A percentile compares a stretch with the other conserved stretches of the same genome.
Evolutionary conservation across 1,140 invertebrate species (phyloP).

Genomic region (Trichoplusia ni): DNA sequence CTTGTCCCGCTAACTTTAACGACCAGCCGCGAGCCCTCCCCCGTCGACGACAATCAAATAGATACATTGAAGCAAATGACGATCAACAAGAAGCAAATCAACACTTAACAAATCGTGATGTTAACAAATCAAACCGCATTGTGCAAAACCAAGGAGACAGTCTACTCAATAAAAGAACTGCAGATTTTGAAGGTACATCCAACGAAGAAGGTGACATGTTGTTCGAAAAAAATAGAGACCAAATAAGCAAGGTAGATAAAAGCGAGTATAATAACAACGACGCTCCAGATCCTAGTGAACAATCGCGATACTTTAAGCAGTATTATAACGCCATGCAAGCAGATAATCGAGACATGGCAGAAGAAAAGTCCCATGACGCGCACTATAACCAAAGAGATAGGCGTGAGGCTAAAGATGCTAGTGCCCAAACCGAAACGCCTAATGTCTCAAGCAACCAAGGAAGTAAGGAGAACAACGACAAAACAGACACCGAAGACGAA

Average conservation of each 20-base stretch:
- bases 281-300: constrained; percentile 28
- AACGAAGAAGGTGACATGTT: constrained; percentile 39
- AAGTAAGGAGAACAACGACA: constrained; percentile 31
- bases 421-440: constrained; percentile 32
- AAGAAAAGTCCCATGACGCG: constrained; percentile 23
- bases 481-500: constrained; percentile 49
- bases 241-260: constrained; percentile 35
- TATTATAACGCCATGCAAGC: constrained; percentile 34
- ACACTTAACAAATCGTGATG: constrained; percentile 26
- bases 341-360: constrained; percentile 35
- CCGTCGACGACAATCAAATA: constrained; percentile 18
- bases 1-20: background rate
- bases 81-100: constrained; percentile 32
- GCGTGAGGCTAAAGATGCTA: constrained; percentile 45
- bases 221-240: constrained; percentile 42
- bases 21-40: background rate
- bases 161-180: constrained; percentile 34
- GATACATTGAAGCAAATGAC: constrained; percentile 32
- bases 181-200: constrained; percentile 1
- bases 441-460: constrained; percentile 19
- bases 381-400: constrained; percentile 47
- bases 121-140: constrained; percentile 16
- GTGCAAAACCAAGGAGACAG: constrained; percentile 7
- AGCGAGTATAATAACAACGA: constrained; percentile 37
- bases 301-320: constrained; percentile 37